Evolutionary conservation across 1,140 invertebrate species (phyloP), one percentile per base, ranked within the genome.

Genomic region (Brachionus calyciflorus): DNA sequence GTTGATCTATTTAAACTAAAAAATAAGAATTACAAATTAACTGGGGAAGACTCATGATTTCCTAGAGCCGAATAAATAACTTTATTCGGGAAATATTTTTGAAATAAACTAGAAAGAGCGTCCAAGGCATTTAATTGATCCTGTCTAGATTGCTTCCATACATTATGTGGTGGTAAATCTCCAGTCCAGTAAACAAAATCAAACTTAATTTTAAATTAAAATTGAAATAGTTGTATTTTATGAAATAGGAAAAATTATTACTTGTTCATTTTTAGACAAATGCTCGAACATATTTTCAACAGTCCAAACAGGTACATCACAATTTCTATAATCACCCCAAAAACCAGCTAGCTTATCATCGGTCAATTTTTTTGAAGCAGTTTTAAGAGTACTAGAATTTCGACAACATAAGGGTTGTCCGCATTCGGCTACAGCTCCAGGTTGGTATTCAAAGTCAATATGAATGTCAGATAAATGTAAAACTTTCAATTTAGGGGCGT

Each of bases 171-270:
- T 19, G 94, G 94, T 60, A 98, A 84, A 86, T 99, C 96, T 1
- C 96, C 96, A 0, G 96, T 98, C 93, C 94, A 98, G n/a, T 96
- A 84, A 78, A 98, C 95, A 82, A 95, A 96, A 85, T 98, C 94
- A 73, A 75, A 78, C 49, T 78, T 17, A 41, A 37, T 44, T 1
- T 0, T 19, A 14, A 28, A 1, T 7, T 10, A 49, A 49, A 33
- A 14, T 55, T 55, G 10, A 55, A 26, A 26, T 55, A 14, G 9
- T 6, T 24, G 10, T 24, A 24, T 1, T 26, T 19, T 21, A 65
- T 24, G 21, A 44, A 30, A 41, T 21, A 3, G 0, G 12, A 19
- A 65, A 41, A 41, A 30, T 33, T n/a, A 17, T 60, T 65, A 79
- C 78, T 57, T 80, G 40, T 51, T 80, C 76, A 17, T 65, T 78